Evolutionary conservation across 2,113 vertebrate genomes (phyloP).

Genomic region (Zosterops pallidus): DNA sequence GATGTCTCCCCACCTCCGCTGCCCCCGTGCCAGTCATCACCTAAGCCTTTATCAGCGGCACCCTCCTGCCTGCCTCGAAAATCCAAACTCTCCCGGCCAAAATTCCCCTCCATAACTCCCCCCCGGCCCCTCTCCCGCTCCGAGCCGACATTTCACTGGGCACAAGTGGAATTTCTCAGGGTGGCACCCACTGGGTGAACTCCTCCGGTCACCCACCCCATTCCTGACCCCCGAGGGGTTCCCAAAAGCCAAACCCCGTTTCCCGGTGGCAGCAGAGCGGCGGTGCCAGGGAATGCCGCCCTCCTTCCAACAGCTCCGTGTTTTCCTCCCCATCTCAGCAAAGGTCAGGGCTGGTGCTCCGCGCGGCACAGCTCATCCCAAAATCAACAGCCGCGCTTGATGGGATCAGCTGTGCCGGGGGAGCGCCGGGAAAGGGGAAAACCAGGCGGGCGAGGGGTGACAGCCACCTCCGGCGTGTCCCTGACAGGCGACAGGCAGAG

Average conservation of each 20-base stretch:
- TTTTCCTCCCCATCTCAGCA: neutral
- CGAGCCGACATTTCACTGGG: neutral
- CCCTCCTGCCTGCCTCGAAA: neutral
- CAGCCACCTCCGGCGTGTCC: neutral
- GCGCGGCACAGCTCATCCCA: neutral
- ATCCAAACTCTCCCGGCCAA: neutral
- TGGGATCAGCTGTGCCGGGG: neutral
- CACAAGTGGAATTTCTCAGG: neutral
- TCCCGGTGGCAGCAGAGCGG: neutral
- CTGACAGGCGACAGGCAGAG: conserved; percentile 46
- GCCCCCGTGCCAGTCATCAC: neutral
- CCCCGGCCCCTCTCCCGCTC: neutral
- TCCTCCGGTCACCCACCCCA: rapidly evolving
- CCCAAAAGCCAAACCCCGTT: neutral
- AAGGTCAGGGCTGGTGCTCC: neutral
- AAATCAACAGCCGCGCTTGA: neutral
- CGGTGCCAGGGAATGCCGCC: rapidly evolving
- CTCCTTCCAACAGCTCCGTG: rapidly evolving
- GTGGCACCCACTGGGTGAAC: neutral
- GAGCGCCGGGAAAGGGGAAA: neutral
- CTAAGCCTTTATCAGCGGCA: neutral
- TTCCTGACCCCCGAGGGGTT: neutral
- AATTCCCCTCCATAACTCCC: neutral
- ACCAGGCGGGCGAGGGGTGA: neutral
- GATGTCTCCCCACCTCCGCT: neutral